Percentiles rank a stretch among this genome's conserved stretches.
Conservation (phyloP, 1,140 invertebrate genomes). For the Oreohelix idahoensis region DNA sequence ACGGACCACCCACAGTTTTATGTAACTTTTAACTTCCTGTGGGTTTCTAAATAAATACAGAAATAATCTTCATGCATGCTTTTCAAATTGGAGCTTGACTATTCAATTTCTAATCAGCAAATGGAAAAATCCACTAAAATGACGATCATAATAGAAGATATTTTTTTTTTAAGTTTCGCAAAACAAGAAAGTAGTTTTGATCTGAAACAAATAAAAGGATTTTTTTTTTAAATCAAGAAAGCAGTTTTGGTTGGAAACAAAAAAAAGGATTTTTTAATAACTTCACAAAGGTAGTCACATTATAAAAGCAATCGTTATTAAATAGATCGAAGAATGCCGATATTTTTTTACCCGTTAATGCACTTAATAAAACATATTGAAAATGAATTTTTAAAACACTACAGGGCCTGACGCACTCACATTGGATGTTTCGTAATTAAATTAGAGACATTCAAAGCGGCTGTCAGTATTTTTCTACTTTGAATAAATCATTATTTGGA, state of each 20-base stretch:
- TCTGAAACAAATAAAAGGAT: not conserved
- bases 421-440: constrained; percentile 19
- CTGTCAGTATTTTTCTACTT: constrained; percentile 25
- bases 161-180: not conserved
- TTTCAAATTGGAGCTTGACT: not conserved
- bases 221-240: no score
- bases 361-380: not conserved
- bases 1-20: no score
- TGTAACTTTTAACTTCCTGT: no score
- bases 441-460: constrained; percentile 13
- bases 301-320: not conserved
- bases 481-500: constrained; percentile 24
- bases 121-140: not conserved
- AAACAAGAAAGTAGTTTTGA: not conserved
- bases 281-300: not conserved
- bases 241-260: not conserved
- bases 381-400: constrained; percentile 3
- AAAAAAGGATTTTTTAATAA: not conserved
- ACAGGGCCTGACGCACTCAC: not conserved
- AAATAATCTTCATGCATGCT: not conserved
- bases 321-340: not conserved
- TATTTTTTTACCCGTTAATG: not conserved
- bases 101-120: constrained; percentile 28
- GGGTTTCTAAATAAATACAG: not conserved
- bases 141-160: not conserved